A percentile compares a stretch with the other conserved stretches of the same genome.
These are phyloP conservation scores for Pomatostomus ruficeps DNA, from an alignment of 2,113 vertebrate genomes.

Conservation along the genomic window DNA sequence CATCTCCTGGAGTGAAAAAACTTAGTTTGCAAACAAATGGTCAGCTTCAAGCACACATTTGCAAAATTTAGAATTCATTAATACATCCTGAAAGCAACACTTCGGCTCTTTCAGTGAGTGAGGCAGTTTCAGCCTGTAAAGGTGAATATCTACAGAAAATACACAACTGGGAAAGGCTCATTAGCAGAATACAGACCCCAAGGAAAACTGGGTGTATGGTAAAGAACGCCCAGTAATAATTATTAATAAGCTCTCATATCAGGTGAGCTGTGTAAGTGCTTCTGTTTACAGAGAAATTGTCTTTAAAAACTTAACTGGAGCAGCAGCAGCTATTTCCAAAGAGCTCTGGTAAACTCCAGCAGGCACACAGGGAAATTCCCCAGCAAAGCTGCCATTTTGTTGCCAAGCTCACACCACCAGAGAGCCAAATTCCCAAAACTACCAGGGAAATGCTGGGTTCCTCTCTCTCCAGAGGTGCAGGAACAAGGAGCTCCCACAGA, in stretches of 20 bases:
- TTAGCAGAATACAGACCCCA: background rate
- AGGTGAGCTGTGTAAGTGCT: too few relatives aligned
- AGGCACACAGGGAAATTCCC: background rate
- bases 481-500: background rate
- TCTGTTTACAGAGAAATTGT: background rate
- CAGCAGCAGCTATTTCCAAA: background rate
- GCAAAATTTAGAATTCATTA: background rate
- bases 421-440: background rate
- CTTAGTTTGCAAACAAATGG: background rate
- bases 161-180: background rate
- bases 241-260: too few relatives aligned
- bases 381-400: background rate
- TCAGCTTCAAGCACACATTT: background rate
- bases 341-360: background rate
- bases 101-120: background rate
- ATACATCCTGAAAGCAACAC: background rate
- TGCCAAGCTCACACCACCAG: background rate
- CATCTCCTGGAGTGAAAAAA: background rate
- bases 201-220: background rate
- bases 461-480: background rate
- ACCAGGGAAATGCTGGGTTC: rapidly evolving
- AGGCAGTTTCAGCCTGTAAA: background rate
- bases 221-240: too few relatives aligned
- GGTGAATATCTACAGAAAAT: background rate
- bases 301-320: background rate